A percentile compares a stretch with the other conserved stretches of the same genome.
Conservation (phyloP, 2,797 vertebrate species). For the Sebastiscus albofasciatus region DNA sequence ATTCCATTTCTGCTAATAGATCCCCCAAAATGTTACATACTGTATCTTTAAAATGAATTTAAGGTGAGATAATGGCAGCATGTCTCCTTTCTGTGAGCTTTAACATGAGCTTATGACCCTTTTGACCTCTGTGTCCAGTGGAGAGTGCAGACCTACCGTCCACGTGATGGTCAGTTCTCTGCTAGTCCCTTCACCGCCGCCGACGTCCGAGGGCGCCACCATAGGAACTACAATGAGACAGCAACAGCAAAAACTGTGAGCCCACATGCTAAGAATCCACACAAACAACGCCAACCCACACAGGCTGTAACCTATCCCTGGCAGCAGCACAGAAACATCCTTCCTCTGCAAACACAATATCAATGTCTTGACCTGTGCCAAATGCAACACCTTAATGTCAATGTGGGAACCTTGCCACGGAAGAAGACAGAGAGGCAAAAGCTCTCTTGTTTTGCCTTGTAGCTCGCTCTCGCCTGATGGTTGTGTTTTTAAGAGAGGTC, state of each 20-base stretch:
- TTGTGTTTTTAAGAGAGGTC: conserved; percentile 59
- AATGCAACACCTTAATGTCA: conserved; percentile 73
- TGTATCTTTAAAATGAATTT: background rate
- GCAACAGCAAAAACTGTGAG: conserved; percentile 53
- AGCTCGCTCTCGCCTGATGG: conserved; percentile 42
- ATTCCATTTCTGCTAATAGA: too few species aligned
- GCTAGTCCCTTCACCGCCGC: conserved; percentile 92
- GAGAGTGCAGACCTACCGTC: conserved; percentile 86
- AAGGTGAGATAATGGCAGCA: background rate
- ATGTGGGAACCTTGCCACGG: conserved; percentile 53
- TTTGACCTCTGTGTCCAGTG: background rate
- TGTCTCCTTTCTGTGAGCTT: background rate
- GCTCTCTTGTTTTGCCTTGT: conserved; percentile 28
- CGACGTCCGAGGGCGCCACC: conserved; percentile 94
- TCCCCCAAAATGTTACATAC: too few species aligned
- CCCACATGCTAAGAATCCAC: conserved; percentile 64
- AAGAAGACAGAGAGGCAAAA: conserved; percentile 32
- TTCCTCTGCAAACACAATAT: conserved; percentile 66
- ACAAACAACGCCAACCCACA: conserved; percentile 70
- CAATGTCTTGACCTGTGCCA: conserved; percentile 66
- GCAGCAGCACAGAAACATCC: conserved; percentile 67
- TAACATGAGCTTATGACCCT: background rate
- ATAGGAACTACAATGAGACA: conserved; percentile 88
- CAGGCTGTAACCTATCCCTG: conserved; percentile 52
- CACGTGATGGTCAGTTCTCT: conserved; percentile 95